These are phyloP conservation scores for Plagodis dolabraria DNA, from an alignment of 2,888 invertebrate genomes.

Conservation along the genomic window DNA sequence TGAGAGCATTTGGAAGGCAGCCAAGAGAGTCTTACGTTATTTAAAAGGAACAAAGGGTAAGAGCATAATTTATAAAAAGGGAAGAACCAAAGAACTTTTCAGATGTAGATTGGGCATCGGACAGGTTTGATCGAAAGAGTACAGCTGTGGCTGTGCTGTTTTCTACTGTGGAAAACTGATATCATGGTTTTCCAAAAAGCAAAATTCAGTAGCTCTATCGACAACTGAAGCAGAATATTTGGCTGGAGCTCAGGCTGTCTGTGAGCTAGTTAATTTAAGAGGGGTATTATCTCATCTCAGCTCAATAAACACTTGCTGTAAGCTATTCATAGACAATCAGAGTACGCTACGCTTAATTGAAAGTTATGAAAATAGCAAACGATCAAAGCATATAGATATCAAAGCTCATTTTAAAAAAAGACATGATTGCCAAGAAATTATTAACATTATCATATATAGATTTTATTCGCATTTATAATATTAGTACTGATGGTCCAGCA, in stretches of 20 bases:
- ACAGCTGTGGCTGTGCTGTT: not conserved
- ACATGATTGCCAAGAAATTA: no score
- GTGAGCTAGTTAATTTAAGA: slow-evolving; percentile 6
- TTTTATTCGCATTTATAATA: no score
- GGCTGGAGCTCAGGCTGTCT: slow-evolving; percentile 4
- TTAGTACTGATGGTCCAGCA: no score
- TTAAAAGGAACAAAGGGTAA: slow-evolving; percentile 11
- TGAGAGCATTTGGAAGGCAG: slow-evolving; percentile 9
- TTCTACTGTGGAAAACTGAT: not conserved
- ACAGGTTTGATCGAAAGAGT: slow-evolving; percentile 10
- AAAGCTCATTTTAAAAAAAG: no score
- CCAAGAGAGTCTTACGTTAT: slow-evolving; percentile 14
- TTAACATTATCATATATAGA: no score
- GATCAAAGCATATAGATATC: slow-evolving; percentile 2
- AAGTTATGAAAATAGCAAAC: slow-evolving; percentile 9
- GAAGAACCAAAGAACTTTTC: not conserved
- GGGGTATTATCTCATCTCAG: slow-evolving; percentile 3
- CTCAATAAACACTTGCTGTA: not conserved
- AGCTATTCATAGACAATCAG: slow-evolving; percentile 3
- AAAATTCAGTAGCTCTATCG: slow-evolving; percentile 8
- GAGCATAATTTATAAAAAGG: not conserved
- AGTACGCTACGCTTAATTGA: not conserved
- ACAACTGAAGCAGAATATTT: slow-evolving; percentile 15
- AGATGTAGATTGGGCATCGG: slow-evolving; percentile 13
- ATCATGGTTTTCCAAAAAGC: slow-evolving; percentile 12